These are phyloP conservation scores for Pempheris klunzingeri DNA, from an alignment of 2,797 vertebrate species.

Conservation along the genomic window DNA sequence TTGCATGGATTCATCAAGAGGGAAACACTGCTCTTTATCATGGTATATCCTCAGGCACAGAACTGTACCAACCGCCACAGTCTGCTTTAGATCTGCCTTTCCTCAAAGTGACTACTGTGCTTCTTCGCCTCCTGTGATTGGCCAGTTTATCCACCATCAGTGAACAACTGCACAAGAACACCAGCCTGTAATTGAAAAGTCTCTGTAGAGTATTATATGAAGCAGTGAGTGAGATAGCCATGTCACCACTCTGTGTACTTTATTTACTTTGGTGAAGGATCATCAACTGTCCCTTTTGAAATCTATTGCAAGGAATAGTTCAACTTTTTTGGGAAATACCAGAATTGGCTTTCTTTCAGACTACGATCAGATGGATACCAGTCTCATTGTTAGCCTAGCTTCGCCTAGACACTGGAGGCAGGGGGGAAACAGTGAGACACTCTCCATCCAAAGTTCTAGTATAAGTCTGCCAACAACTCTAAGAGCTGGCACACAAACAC, in stretches of 20 bases:
- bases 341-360: no score
- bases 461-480: no score
- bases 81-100: conserved; percentile 32
- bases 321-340: no score
- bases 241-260: neutral
- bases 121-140: neutral
- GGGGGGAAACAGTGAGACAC: no score
- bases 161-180: neutral
- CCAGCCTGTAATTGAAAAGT: neutral
- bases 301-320: no score
- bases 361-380: no score
- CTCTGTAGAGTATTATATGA: neutral
- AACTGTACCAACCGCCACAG: conserved; percentile 3
- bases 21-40: conserved; percentile 18
- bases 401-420: no score
- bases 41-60: conserved; percentile 4
- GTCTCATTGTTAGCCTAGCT: no score
- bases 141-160: neutral
- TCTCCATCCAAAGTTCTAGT: no score
- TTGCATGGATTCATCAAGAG: conserved; percentile 11
- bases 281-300: neutral
- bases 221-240: neutral
- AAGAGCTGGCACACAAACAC: no score
- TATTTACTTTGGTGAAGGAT: neutral
- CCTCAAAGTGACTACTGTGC: neutral